A percentile compares a stretch with the other conserved stretches of the same genome.
phyloP scores from a whole-genome alignment of 2,797 vertebrate genomes.

The Morus bassanus region DNA sequence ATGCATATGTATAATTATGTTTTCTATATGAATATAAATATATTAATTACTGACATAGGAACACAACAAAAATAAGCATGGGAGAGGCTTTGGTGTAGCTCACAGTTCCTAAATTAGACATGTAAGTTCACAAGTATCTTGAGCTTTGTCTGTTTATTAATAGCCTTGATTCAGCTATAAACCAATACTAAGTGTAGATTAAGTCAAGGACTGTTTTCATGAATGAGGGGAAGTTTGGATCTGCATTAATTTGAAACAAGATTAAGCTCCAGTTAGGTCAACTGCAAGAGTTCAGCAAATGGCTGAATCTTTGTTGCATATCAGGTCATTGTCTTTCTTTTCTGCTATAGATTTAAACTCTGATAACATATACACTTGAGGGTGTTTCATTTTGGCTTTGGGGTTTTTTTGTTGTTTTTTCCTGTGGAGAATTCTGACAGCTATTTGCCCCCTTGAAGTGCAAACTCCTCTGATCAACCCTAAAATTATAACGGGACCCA shows the following conservation, averaged over 20 bases:
- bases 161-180: neutral
- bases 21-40: neutral
- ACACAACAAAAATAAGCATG: neutral
- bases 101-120: neutral
- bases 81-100: neutral
- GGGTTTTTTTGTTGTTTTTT: too few relatives aligned
- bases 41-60: neutral
- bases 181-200: too few relatives aligned
- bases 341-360: neutral
- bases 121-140: neutral
- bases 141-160: neutral
- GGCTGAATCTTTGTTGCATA: neutral
- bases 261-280: neutral
- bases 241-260: neutral
- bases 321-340: neutral
- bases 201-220: neutral
- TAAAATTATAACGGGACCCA: neutral
- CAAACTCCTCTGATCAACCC: neutral
- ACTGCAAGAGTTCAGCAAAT: neutral
- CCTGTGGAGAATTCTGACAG: neutral
- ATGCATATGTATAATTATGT: neutral
- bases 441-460: neutral
- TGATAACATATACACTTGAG: neutral
- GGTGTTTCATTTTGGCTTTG: neutral
- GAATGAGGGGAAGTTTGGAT: neutral